Evolutionary conservation across 2,888 invertebrate genomes (phyloP).

Genomic region (Drosophila borealis): DNA sequence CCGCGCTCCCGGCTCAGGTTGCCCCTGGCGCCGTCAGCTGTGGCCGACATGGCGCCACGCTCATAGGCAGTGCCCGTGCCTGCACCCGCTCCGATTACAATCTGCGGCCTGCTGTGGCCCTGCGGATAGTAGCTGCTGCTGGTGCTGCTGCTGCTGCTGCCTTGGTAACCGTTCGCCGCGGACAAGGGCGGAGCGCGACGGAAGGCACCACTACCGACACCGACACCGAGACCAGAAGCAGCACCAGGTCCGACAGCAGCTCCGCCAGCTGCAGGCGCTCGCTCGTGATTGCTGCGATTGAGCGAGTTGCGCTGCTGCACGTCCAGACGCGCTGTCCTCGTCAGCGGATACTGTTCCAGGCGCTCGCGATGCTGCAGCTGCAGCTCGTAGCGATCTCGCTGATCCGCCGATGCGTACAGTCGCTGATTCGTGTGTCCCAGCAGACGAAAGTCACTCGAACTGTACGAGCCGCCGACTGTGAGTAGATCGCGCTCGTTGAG

Average conservation of each 20-base stretch:
- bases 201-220: conserved; percentile 59
- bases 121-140: conserved; percentile 80
- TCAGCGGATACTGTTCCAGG: conserved; percentile 81
- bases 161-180: conserved; percentile 68
- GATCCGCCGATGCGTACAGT: conserved; percentile 82
- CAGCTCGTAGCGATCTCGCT: conserved; percentile 82
- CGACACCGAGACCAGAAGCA: conserved; percentile 22
- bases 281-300: conserved; percentile 86
- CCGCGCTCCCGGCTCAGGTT: conserved; percentile 69
- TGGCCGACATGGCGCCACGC: conserved; percentile 62
- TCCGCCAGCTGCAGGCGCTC: conserved; percentile 54
- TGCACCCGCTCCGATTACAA: conserved; percentile 81
- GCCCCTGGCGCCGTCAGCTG: conserved; percentile 54
- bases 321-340: conserved; percentile 84
- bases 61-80: conserved; percentile 74
- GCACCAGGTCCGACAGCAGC: conserved; percentile 30
- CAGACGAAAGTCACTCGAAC: conserved; percentile 75
- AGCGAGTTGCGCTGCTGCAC: conserved; percentile 84
- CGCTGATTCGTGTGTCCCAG: conserved; percentile 80
- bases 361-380: conserved; percentile 83
- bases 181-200: conserved; percentile 76
- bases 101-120: conserved; percentile 83
- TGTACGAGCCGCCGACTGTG: conserved; percentile 73
- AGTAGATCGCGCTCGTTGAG: conserved; percentile 83
- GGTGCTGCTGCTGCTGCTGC: conserved; percentile 80